These are phyloP conservation scores for Polypterus senegalus DNA, from an alignment of 2,113 vertebrate genomes.

Conservation along the genomic window DNA sequence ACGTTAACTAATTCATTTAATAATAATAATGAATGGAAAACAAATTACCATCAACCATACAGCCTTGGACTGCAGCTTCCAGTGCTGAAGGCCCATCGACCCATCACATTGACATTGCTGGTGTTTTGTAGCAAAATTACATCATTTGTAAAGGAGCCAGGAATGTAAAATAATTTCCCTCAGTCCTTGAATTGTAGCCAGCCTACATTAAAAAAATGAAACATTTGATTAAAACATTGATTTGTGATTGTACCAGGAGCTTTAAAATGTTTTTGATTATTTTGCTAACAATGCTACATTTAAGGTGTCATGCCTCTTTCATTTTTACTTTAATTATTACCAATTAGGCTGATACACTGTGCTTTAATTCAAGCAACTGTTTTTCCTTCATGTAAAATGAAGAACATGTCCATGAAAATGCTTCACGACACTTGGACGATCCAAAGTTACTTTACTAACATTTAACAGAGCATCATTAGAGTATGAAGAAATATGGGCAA, in stretches of 20 bases:
- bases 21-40: neutral
- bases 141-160: slow-evolving; percentile 14
- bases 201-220: slow-evolving; percentile 19
- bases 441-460: no score
- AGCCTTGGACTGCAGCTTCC: slow-evolving; percentile 20
- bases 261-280: neutral
- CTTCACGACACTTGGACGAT: no score
- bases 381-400: no score
- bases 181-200: slow-evolving; percentile 31
- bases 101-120: slow-evolving; percentile 23
- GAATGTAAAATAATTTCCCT: slow-evolving; percentile 20
- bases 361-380: no score
- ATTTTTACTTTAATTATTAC: no score
- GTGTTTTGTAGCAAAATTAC: slow-evolving; percentile 6
- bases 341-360: no score
- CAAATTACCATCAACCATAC: slow-evolving; percentile 15
- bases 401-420: no score
- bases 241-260: neutral
- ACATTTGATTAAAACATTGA: neutral
- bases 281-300: neutral
- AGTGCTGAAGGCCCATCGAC: slow-evolving; percentile 30
- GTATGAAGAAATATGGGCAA: no score
- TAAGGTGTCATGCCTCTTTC: no score
- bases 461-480: no score
- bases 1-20: neutral